phyloP scores from a whole-genome alignment of 2,797 vertebrate genomes.

The Lepus oiostolus region DNA sequence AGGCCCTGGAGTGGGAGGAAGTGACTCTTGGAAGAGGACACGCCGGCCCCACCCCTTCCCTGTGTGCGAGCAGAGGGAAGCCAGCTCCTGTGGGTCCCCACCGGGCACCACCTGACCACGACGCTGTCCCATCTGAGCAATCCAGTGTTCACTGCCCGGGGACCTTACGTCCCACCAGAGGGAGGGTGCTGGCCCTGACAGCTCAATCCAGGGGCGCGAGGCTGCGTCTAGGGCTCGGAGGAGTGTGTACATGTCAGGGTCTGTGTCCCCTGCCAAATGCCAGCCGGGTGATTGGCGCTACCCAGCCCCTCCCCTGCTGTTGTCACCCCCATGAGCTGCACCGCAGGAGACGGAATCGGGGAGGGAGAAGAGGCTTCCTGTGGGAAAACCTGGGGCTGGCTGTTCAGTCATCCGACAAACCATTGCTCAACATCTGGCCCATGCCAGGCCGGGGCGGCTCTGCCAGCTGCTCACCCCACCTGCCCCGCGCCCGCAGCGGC shows the following conservation, averaged over 20 bases:
- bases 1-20: too few species aligned
- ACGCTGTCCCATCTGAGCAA: neutral
- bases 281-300: fast-evolving
- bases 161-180: neutral
- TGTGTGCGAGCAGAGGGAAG: neutral
- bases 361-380: fast-evolving
- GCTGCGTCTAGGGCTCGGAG: neutral
- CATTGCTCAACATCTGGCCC: fast-evolving
- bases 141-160: neutral
- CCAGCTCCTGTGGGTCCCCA: neutral
- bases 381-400: neutral
- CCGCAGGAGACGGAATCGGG: fast-evolving
- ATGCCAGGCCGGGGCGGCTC: neutral
- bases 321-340: neutral
- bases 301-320: neutral
- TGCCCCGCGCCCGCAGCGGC: fast-evolving
- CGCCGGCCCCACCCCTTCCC: fast-evolving
- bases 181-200: neutral
- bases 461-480: neutral
- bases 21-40: fast-evolving
- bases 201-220: fast-evolving
- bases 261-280: fast-evolving
- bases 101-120: too few species aligned
- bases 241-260: too few species aligned
- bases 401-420: fast-evolving